These are phyloP conservation scores for Coreoperca whiteheadi DNA, from an alignment of 2,113 vertebrate species.

Conservation along the genomic window DNA sequence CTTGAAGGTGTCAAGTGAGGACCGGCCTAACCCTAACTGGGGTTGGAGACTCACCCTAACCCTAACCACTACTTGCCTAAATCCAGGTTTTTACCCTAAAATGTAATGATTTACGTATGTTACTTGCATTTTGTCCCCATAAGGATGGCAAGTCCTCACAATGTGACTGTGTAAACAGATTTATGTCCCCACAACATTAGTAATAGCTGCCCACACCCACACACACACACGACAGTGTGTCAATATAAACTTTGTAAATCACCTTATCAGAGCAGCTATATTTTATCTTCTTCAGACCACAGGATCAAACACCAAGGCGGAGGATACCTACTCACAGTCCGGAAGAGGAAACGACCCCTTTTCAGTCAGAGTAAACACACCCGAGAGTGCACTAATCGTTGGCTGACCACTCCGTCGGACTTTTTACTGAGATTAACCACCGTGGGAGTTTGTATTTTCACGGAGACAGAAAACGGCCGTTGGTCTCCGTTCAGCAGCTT, in stretches of 20 bases:
- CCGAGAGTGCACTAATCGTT: background rate
- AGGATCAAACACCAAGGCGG: conserved; percentile 1
- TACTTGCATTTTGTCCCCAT: too few species aligned
- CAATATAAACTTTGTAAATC: background rate
- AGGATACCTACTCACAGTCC: conserved; percentile 1
- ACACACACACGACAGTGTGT: background rate
- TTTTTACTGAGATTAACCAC: background rate
- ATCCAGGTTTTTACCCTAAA: too few species aligned
- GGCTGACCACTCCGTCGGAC: background rate
- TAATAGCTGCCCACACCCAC: too few species aligned
- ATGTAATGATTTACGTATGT: too few species aligned
- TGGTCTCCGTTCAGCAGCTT: background rate
- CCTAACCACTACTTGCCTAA: too few species aligned
- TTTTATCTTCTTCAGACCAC: background rate
- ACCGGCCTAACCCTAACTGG: too few species aligned
- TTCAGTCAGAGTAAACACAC: background rate
- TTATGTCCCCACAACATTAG: too few species aligned
- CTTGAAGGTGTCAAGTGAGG: too few species aligned
- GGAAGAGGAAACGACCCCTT: conserved; percentile 6
- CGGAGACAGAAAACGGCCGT: background rate
- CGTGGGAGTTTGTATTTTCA: background rate
- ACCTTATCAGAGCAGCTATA: conserved; percentile 6
- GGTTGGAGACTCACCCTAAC: too few species aligned
- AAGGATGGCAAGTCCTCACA: too few species aligned
- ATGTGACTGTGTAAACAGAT: too few species aligned